phyloP scores from a whole-genome alignment of 2,113 vertebrate genomes.

The Fulmarus glacialis region DNA sequence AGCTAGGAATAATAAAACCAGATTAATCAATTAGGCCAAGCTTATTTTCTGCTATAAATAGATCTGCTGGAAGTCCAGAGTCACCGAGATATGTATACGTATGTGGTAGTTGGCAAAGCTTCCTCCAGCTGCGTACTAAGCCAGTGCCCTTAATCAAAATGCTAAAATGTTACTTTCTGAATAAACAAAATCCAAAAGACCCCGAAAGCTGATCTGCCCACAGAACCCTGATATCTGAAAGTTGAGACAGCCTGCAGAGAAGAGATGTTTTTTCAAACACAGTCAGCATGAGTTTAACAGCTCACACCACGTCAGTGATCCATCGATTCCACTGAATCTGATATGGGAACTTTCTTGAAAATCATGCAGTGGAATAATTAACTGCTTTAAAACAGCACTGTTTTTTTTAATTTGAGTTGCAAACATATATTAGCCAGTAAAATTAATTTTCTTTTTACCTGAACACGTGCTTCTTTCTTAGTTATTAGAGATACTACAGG shows the following conservation, averaged over 20 bases:
- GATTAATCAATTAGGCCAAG: background rate
- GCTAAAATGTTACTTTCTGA: background rate
- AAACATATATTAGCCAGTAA: background rate
- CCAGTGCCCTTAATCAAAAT: background rate
- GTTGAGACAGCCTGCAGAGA: background rate
- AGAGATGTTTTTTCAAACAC: background rate
- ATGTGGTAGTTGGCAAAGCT: background rate
- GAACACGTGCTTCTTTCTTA: constrained; percentile 24
- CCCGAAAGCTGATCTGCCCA: background rate
- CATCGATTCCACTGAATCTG: background rate
- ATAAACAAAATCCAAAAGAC: background rate
- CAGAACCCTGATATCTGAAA: background rate
- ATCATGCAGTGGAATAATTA: too few relatives aligned
- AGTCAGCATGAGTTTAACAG: background rate
- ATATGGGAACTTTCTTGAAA: too few relatives aligned
- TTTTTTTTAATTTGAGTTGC: background rate
- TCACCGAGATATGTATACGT: background rate
- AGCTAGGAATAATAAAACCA: constrained; percentile 51
- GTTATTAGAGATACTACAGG: background rate
- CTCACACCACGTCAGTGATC: background rate
- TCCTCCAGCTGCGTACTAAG: background rate
- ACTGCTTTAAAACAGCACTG: too few relatives aligned
- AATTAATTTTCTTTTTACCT: constrained; percentile 58
- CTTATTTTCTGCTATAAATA: background rate
- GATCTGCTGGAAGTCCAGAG: background rate